These are phyloP conservation scores for Catharus bicknelli DNA, from an alignment of 2,113 vertebrate species.

Conservation along the genomic window DNA sequence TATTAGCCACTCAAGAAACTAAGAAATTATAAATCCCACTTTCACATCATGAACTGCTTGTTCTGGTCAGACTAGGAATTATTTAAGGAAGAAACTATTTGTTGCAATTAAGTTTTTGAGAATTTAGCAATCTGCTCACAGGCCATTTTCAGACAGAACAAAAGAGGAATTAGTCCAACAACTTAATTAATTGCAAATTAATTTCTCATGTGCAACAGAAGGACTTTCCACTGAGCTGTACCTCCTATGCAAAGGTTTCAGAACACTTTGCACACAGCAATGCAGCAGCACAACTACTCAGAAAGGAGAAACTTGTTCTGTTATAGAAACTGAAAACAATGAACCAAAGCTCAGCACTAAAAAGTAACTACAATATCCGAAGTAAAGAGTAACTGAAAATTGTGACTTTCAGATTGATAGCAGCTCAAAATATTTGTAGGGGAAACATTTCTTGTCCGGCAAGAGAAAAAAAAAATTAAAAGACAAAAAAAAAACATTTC, in stretches of 20 bases:
- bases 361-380: neutral
- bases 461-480: accelerated
- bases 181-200: slow-evolving; percentile 23
- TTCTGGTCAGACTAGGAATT: neutral
- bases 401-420: neutral
- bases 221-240: neutral
- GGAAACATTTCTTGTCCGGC: too few relatives aligned
- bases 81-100: slow-evolving; percentile 2
- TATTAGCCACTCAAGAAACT: neutral
- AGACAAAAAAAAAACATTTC: neutral
- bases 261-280: neutral
- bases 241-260: neutral
- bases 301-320: neutral
- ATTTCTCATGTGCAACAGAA: slow-evolving; percentile 13
- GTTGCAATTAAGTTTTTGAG: neutral
- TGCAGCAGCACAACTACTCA: neutral
- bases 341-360: neutral
- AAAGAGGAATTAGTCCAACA: slow-evolving; percentile 38
- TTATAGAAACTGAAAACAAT: neutral
- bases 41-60: neutral
- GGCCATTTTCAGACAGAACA: slow-evolving; percentile 31
- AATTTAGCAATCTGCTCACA: slow-evolving; percentile 24
- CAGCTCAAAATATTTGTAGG: neutral
- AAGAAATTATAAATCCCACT: neutral
- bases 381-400: neutral